These are phyloP conservation scores for Rhinogobio ventralis DNA, from an alignment of 2,797 vertebrate genomes.

Conservation along the genomic window DNA sequence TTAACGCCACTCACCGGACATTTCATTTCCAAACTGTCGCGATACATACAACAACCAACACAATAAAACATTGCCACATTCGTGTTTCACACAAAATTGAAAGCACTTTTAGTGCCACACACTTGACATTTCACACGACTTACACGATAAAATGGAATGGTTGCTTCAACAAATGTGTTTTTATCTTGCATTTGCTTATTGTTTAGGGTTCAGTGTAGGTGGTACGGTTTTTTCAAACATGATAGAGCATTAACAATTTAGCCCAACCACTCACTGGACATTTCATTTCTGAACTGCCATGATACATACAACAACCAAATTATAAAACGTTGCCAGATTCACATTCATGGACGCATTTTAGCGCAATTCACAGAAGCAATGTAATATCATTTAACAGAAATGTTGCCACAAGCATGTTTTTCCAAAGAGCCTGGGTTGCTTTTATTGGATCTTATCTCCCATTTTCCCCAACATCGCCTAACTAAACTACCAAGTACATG, in stretches of 20 bases:
- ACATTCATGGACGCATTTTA: background rate
- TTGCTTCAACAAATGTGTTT: background rate
- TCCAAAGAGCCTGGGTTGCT: background rate
- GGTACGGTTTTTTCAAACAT: background rate
- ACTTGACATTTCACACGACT: background rate
- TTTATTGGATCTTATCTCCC: constrained; percentile 31
- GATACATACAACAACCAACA: background rate
- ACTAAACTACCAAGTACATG: constrained; percentile 29
- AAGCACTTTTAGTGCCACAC: background rate
- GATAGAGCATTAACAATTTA: background rate
- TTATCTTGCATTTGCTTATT: background rate
- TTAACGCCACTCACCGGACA: background rate
- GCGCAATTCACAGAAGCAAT: background rate
- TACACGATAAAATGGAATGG: background rate
- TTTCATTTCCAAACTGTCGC: background rate
- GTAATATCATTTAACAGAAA: background rate
- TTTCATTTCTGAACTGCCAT: background rate
- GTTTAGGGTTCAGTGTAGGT: background rate
- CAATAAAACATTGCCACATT: background rate
- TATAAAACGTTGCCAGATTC: background rate
- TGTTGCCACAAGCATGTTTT: background rate
- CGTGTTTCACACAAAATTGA: background rate
- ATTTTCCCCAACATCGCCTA: constrained; percentile 18
- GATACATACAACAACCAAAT: background rate
- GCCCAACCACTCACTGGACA: background rate